These are phyloP conservation scores for Aegotheles bennettii DNA, from an alignment of 2,113 vertebrate genomes.

Conservation along the genomic window DNA sequence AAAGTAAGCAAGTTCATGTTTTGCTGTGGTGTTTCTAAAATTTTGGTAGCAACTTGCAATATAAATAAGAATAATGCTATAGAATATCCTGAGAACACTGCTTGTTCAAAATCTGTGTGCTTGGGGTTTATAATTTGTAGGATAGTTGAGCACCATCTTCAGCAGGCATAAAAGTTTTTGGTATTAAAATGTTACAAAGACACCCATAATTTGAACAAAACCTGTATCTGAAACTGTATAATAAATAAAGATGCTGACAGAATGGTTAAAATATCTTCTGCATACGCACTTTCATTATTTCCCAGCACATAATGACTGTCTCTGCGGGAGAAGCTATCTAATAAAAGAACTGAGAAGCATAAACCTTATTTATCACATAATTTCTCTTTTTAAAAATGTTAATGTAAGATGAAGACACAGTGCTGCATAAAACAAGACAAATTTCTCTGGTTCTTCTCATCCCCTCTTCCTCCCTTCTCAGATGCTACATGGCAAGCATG, in stretches of 20 bases:
- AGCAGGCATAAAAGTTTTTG: neutral
- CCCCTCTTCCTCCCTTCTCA: constrained; percentile 10
- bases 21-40: neutral
- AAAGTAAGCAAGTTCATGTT: neutral
- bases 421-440: neutral
- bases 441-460: neutral
- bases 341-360: neutral
- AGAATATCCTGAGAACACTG: neutral
- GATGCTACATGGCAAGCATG: constrained; percentile 98
- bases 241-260: neutral
- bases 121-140: neutral
- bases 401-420: neutral
- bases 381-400: neutral
- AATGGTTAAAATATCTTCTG: neutral
- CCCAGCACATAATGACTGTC: neutral
- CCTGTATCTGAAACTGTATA: neutral
- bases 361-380: neutral
- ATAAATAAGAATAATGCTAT: neutral
- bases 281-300: neutral
- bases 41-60: neutral
- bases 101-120: neutral
- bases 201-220: neutral
- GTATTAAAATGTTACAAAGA: neutral
- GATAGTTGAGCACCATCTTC: neutral
- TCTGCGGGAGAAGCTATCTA: neutral